Conservation (phyloP, 2,113 vertebrate species). For the Myiagra hebetior region DNA sequence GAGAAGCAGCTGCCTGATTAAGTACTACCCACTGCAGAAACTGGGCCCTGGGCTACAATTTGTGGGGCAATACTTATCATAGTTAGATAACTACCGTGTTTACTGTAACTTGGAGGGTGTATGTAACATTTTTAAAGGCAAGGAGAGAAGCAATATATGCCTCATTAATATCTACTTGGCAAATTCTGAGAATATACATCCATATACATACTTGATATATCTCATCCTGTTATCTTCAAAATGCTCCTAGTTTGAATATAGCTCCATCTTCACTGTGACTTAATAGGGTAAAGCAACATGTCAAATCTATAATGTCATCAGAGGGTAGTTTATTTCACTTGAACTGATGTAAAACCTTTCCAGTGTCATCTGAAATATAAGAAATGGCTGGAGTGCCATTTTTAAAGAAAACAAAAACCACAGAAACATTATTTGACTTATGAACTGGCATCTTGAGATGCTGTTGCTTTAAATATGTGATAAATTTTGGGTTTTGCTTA, state of each 20-base stretch:
- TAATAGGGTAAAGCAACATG: background rate
- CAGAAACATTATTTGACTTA: background rate
- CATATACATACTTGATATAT: background rate
- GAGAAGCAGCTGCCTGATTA: constrained; percentile 41
- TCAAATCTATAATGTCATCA: background rate
- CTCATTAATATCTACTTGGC: background rate
- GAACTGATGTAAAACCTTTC: background rate
- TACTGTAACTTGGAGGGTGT: background rate
- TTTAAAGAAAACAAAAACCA: background rate
- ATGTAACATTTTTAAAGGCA: background rate
- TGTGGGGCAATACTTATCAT: background rate
- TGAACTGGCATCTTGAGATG: background rate
- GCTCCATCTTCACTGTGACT: background rate
- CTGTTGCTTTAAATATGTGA: background rate
- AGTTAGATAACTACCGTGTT: background rate
- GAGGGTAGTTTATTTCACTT: constrained; percentile 17
- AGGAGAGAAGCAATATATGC: background rate
- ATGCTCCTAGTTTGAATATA: background rate
- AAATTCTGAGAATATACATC: background rate
- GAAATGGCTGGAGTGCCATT: background rate
- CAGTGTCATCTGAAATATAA: background rate
- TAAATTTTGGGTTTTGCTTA: background rate
- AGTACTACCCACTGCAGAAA: background rate
- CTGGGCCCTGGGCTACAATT: background rate
- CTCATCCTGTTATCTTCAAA: background rate